Evolutionary conservation across 2,888 invertebrate species (phyloP).

Genomic region (Cryptocephalus moraei): DNA sequence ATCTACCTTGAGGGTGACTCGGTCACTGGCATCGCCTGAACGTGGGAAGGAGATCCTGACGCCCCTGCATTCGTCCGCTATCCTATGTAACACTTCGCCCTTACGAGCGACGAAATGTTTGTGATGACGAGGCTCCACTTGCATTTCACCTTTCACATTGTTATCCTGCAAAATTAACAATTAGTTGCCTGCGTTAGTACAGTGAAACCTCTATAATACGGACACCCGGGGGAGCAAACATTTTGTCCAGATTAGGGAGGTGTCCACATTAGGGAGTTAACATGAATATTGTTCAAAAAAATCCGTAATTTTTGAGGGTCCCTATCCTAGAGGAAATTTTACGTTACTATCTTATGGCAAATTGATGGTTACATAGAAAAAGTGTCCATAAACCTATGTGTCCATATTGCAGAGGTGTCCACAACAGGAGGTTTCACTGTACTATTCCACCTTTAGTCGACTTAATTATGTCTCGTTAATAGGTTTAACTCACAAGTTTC

Average conservation of each 20-base stretch:
- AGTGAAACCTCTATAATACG: no score
- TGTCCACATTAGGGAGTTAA: no score
- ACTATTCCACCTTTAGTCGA: background rate
- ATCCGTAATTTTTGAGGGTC: no score
- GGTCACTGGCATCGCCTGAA: slow-evolving; percentile 65
- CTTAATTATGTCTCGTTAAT: background rate
- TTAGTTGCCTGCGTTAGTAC: background rate
- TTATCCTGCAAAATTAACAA: slow-evolving; percentile 55
- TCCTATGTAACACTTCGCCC: slow-evolving; percentile 82
- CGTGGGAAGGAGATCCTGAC: slow-evolving; percentile 94
- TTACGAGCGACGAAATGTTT: slow-evolving; percentile 89
- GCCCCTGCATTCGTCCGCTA: slow-evolving; percentile 88
- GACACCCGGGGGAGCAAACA: no score
- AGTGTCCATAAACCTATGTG: no score
- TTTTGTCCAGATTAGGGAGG: no score
- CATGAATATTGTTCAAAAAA: no score
- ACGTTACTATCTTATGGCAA: no score
- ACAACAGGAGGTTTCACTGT: no score
- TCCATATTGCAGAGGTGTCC: no score
- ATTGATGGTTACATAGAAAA: no score
- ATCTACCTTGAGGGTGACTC: slow-evolving; percentile 55
- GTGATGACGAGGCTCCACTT: slow-evolving; percentile 85
- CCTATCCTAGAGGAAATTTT: no score
- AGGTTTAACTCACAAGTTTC: slow-evolving; percentile 55
- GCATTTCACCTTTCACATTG: slow-evolving; percentile 77